Conservation (phyloP, 2,888 invertebrate species). For the Dicranocentrus wangi region DNA sequence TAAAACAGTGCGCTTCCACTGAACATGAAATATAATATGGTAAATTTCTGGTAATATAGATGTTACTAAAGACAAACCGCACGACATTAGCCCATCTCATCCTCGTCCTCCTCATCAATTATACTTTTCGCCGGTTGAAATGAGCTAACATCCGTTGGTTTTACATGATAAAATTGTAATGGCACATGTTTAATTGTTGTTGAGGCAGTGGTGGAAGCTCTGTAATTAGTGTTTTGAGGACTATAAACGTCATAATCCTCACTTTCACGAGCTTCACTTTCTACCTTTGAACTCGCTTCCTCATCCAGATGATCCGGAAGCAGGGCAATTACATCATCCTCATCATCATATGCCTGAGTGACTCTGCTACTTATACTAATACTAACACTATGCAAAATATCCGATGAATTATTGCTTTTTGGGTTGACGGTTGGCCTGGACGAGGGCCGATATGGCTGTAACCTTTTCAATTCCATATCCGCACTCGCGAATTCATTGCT, state of each 20-base stretch:
- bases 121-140: conserved; percentile 44
- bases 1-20: too few relatives aligned
- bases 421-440: not conserved
- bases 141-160: conserved; percentile 44
- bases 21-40: too few relatives aligned
- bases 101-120: conserved; percentile 54
- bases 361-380: conserved; percentile 53
- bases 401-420: conserved; percentile 35
- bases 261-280: conserved; percentile 16
- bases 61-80: too few relatives aligned
- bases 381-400: conserved; percentile 58
- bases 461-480: conserved; percentile 50
- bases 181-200: conserved; percentile 38
- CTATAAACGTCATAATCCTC: conserved; percentile 59
- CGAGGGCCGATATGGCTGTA: conserved; percentile 21
- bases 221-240: conserved; percentile 43
- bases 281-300: not conserved
- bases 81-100: conserved; percentile 39
- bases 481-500: conserved; percentile 42
- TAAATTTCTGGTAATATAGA: too few relatives aligned
- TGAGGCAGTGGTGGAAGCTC: conserved; percentile 4
- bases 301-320: conserved; percentile 25
- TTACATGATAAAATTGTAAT: conserved; percentile 54
- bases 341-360: conserved; percentile 27
- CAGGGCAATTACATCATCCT: not conserved